phyloP scores from a whole-genome alignment of 2,797 vertebrate species.

The Molossus alvarezi region DNA sequence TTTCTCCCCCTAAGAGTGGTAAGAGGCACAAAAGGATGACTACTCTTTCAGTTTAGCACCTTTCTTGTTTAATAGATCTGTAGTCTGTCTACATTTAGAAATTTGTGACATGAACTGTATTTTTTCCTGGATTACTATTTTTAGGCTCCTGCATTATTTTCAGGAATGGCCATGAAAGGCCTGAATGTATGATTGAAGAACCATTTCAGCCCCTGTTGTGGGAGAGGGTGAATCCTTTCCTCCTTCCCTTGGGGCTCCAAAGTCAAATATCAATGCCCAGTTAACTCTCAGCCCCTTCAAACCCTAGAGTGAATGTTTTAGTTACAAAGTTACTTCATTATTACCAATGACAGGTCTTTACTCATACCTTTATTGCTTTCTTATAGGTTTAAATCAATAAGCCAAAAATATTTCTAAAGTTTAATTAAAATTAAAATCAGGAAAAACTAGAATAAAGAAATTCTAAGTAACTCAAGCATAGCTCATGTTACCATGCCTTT shows the following conservation, averaged over 20 bases:
- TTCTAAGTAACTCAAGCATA: neutral
- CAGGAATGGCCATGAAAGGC: neutral
- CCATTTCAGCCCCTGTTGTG: neutral
- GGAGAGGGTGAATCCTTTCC: neutral
- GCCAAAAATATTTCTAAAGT: conserved; percentile 48
- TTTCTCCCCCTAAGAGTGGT: neutral
- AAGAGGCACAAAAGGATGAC: neutral
- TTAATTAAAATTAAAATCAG: conserved; percentile 55
- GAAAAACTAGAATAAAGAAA: conserved; percentile 28
- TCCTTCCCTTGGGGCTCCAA: neutral
- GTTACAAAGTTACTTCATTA: conserved; percentile 36
- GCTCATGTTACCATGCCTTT: neutral
- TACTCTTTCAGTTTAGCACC: neutral
- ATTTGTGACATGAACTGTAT: conserved; percentile 33
- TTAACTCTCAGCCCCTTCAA: conserved; percentile 5
- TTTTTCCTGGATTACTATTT: conserved; percentile 59
- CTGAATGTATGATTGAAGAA: conserved; percentile 32
- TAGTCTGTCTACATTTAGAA: conserved; percentile 59
- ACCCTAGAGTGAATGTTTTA: conserved; percentile 22
- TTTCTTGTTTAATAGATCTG: conserved; percentile 33
- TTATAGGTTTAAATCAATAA: conserved; percentile 43
- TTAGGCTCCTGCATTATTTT: conserved; percentile 46
- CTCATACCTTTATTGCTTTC: conserved; percentile 8
- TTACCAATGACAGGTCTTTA: neutral
- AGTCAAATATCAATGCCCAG: neutral